These are phyloP conservation scores for Sebastes elongatus DNA, from an alignment of 2,797 vertebrate species.

Conservation along the genomic window DNA sequence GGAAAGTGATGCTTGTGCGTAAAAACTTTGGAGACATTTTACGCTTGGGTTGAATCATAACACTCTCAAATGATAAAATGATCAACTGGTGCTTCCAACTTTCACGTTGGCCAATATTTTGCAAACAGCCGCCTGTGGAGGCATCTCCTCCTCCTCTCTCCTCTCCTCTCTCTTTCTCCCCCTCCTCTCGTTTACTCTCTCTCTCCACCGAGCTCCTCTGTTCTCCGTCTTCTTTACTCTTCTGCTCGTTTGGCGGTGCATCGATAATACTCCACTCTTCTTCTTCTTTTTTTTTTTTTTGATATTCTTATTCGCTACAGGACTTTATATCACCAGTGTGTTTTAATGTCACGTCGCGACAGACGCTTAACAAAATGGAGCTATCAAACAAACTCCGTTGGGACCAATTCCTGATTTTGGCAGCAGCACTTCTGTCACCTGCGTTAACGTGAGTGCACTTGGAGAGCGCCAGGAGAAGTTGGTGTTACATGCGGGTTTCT, in stretches of 20 bases:
- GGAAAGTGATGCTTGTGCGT: constrained; percentile 41
- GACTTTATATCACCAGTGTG: constrained; percentile 68
- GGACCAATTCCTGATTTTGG: constrained; percentile 86
- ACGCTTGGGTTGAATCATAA: constrained; percentile 16
- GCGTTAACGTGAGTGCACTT: constrained; percentile 85
- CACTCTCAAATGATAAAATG: constrained; percentile 26
- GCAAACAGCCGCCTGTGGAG: constrained; percentile 79
- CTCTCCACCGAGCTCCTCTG: constrained; percentile 72
- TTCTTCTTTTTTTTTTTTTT: constrained; percentile 35
- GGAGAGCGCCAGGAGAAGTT: constrained; percentile 58
- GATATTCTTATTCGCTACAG: constrained; percentile 58
- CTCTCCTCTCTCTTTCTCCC: constrained; percentile 63
- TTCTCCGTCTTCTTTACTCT: constrained; percentile 78
- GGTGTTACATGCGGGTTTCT: constrained; percentile 35
- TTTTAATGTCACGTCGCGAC: constrained; percentile 87
- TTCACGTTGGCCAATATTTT: constrained; percentile 75
- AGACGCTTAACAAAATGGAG: constrained; percentile 83
- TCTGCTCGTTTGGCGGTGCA: constrained; percentile 76
- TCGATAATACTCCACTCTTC: constrained; percentile 72
- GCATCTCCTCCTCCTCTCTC: constrained; percentile 72
- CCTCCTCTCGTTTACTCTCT: constrained; percentile 68
- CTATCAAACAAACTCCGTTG: constrained; percentile 81
- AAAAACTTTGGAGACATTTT: constrained; percentile 66
- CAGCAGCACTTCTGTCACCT: constrained; percentile 86
- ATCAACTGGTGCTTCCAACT: constrained; percentile 67